Conservation (phyloP, 2,888 invertebrate species). For the Phyllotreta striolata region DNA sequence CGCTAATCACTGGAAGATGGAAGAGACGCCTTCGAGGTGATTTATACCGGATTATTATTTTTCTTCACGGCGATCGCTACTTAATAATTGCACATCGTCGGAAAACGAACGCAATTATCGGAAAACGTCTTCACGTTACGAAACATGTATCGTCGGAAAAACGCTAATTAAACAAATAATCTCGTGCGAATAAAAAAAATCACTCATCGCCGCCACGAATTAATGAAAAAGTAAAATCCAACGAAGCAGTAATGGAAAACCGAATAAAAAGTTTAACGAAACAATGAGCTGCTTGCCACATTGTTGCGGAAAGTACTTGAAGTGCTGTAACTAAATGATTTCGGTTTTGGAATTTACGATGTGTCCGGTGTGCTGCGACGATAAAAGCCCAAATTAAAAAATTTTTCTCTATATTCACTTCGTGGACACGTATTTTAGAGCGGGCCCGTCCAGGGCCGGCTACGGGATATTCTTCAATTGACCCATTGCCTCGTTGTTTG, state of each 20-base stretch:
- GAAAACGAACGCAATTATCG: neutral
- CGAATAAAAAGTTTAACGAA: conserved; percentile 1
- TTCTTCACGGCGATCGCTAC: neutral
- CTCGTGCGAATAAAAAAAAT: neutral
- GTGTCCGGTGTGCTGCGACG: conserved; percentile 28
- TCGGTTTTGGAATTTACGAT: conserved; percentile 28
- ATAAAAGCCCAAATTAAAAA: conserved; percentile 39
- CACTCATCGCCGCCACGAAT: too few species aligned
- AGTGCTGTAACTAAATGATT: conserved; percentile 28
- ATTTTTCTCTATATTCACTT: conserved; percentile 30
- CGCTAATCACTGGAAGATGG: conserved; percentile 18
- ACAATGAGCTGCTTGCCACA: conserved; percentile 15
- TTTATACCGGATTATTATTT: conserved; percentile 2
- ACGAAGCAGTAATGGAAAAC: neutral
- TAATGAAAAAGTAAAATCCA: conserved; percentile 3
- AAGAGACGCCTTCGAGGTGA: conserved; percentile 9
- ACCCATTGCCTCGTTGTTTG: too few species aligned
- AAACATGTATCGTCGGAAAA: too few species aligned
- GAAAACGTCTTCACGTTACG: too few species aligned
- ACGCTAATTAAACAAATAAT: conserved; percentile 1
- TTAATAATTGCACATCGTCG: conserved; percentile 5
- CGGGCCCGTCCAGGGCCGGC: conserved; percentile 23
- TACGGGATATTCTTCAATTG: neutral
- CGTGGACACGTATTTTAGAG: conserved; percentile 28
- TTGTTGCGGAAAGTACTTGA: conserved; percentile 21